phyloP scores from a whole-genome alignment of 2,113 vertebrate genomes.

The Ceuthmochares aereus region DNA sequence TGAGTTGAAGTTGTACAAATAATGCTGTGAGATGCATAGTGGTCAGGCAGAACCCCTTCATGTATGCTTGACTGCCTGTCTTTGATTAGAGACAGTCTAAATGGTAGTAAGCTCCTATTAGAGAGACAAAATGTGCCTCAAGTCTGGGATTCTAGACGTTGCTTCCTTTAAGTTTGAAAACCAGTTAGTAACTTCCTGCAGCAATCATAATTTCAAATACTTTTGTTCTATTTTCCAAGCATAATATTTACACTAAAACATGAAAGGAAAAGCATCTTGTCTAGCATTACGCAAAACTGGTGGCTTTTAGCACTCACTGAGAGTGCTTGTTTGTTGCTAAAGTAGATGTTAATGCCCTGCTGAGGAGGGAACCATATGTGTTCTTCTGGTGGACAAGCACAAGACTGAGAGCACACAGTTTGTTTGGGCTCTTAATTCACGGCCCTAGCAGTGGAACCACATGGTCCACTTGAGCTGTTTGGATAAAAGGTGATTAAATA shows the following conservation, averaged over 20 bases:
- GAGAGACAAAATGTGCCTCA: not conserved
- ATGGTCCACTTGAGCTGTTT: not conserved
- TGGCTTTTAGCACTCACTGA: not conserved
- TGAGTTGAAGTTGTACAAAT: not conserved
- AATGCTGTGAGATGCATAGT: not conserved
- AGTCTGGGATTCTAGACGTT: not conserved
- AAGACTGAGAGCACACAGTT: fast-evolving
- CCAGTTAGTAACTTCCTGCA: not conserved
- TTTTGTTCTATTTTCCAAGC: not conserved
- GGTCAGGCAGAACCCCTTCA: not conserved
- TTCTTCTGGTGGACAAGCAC: not conserved
- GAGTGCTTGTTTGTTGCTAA: not conserved
- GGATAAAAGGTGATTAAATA: not conserved
- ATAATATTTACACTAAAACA: not conserved
- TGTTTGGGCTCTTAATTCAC: not conserved
- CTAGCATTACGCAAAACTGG: not conserved
- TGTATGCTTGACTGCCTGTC: not conserved
- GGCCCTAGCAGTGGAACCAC: not conserved
- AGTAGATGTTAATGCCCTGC: not conserved
- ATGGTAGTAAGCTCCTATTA: not conserved
- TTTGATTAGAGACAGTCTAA: not conserved
- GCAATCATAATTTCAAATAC: not conserved
- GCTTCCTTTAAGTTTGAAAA: not conserved
- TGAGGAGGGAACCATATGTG: fast-evolving
- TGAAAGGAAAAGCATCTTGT: not conserved